phyloP scores from a whole-genome alignment of 2,888 invertebrate species.

The Syrphus vitripennis region DNA sequence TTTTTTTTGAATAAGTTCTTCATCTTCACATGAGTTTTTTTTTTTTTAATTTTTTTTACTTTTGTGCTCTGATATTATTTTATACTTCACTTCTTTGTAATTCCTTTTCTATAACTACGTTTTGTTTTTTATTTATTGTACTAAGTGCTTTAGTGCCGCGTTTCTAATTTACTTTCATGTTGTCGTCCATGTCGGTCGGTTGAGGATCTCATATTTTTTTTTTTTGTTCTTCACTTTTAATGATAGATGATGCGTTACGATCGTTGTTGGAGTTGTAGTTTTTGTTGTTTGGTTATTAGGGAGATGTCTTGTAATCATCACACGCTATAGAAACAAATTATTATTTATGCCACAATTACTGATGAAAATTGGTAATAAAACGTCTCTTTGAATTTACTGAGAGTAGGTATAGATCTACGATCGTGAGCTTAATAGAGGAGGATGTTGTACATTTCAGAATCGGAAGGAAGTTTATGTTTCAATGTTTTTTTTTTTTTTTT shows the following conservation, averaged over 20 bases:
- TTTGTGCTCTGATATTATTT: slow-evolving; percentile 64
- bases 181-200: slow-evolving; percentile 11
- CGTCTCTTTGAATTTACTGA: slow-evolving; percentile 37
- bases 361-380: slow-evolving; percentile 51
- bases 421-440: slow-evolving; percentile 32
- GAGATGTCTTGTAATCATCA: slow-evolving; percentile 66
- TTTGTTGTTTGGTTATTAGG: slow-evolving; percentile 48
- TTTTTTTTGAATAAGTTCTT: slow-evolving; percentile 2
- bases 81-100: slow-evolving; percentile 35
- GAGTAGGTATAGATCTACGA: slow-evolving; percentile 10
- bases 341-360: slow-evolving; percentile 15
- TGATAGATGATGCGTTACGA: slow-evolving; percentile 60
- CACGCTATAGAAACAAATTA: slow-evolving; percentile 62
- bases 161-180: slow-evolving; percentile 56
- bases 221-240: neutral
- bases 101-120: slow-evolving; percentile 8
- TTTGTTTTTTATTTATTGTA: neutral
- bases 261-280: too few relatives aligned
- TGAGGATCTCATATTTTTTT: slow-evolving; percentile 50
- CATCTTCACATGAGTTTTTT: neutral
- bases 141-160: neutral
- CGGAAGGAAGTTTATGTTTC: slow-evolving; percentile 50
- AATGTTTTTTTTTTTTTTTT: neutral
- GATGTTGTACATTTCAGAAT: slow-evolving; percentile 52
- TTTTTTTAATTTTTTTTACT: too few relatives aligned